These are phyloP conservation scores for Rhinichthys osculus DNA, from an alignment of 2,797 vertebrate genomes.

Conservation along the genomic window DNA sequence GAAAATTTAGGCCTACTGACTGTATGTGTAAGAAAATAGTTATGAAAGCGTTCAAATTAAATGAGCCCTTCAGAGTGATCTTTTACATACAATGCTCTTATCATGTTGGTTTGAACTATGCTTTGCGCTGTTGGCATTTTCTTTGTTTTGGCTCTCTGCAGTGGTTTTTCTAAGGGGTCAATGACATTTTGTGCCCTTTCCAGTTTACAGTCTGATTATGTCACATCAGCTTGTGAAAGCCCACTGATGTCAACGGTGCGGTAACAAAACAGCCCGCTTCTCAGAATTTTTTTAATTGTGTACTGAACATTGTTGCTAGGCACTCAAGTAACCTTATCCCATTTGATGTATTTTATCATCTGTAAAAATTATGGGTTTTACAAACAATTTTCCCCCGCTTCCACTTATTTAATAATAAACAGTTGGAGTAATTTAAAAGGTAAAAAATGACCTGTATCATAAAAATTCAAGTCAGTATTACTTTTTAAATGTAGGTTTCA, in stretches of 20 bases:
- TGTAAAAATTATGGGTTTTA: background rate
- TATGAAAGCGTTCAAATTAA: background rate
- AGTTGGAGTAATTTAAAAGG: background rate
- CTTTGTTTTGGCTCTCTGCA: slow-evolving; percentile 28
- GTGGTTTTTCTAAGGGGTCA: slow-evolving; percentile 47
- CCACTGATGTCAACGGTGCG: slow-evolving; percentile 70
- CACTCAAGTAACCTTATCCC: background rate
- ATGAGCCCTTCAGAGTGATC: slow-evolving; percentile 14
- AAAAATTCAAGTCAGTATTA: background rate
- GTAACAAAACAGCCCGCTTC: slow-evolving; percentile 19
- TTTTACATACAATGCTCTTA: slow-evolving; percentile 36
- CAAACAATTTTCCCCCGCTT: background rate
- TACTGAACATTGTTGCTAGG: slow-evolving; percentile 44
- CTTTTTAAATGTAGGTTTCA: background rate
- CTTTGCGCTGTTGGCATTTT: slow-evolving; percentile 36
- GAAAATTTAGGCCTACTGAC: background rate
- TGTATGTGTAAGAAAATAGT: background rate
- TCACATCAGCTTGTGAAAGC: slow-evolving; percentile 71
- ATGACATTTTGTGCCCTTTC: slow-evolving; percentile 49
- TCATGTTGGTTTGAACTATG: slow-evolving; percentile 42
- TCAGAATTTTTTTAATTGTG: slow-evolving; percentile 22
- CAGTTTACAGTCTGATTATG: slow-evolving; percentile 66
- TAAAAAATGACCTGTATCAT: background rate
- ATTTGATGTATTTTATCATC: slow-evolving; percentile 21
- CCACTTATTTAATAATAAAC: background rate